phyloP scores from a whole-genome alignment of 2,888 invertebrate species.

The Tetragnatha montana region DNA sequence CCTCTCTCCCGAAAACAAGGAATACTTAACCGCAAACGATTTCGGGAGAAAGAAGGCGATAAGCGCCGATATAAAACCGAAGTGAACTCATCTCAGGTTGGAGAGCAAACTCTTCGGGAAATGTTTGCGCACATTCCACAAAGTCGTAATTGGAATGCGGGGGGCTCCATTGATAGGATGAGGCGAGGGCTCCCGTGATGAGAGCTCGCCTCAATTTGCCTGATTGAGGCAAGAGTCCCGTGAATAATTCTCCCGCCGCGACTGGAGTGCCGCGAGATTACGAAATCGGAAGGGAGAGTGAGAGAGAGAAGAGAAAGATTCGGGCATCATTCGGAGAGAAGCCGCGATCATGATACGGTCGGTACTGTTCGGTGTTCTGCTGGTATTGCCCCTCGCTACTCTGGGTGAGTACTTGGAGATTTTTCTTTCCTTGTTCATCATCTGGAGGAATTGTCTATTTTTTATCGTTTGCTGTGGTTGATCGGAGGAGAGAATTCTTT shows the following conservation, averaged over 20 bases:
- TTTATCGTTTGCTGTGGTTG: background rate
- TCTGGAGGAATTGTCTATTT: background rate
- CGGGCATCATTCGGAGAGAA: slow-evolving; percentile 32
- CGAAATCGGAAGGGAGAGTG: slow-evolving; percentile 47
- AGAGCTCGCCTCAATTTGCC: slow-evolving; percentile 18
- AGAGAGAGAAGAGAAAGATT: slow-evolving; percentile 18
- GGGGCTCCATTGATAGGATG: background rate
- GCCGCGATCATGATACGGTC: slow-evolving; percentile 52
- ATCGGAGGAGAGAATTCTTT: background rate
- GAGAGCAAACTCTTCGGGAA: background rate
- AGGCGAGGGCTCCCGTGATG: background rate
- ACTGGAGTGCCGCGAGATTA: slow-evolving; percentile 56
- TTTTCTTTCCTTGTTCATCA: background rate
- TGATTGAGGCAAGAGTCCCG: slow-evolving; percentile 23
- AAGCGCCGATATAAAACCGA: background rate
- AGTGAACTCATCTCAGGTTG: background rate
- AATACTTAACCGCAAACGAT: too few relatives aligned
- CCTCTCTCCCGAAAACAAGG: too few relatives aligned
- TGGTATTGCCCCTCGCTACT: slow-evolving; percentile 36
- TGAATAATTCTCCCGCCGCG: slow-evolving; percentile 30
- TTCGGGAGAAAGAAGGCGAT: too few relatives aligned
- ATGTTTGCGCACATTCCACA: background rate
- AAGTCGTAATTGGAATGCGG: background rate
- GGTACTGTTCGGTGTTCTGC: slow-evolving; percentile 44
- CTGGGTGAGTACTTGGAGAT: slow-evolving; percentile 20